Evolutionary conservation across 1,140 invertebrate genomes (phyloP).

Genomic region (Drosophila erecta): DNA sequence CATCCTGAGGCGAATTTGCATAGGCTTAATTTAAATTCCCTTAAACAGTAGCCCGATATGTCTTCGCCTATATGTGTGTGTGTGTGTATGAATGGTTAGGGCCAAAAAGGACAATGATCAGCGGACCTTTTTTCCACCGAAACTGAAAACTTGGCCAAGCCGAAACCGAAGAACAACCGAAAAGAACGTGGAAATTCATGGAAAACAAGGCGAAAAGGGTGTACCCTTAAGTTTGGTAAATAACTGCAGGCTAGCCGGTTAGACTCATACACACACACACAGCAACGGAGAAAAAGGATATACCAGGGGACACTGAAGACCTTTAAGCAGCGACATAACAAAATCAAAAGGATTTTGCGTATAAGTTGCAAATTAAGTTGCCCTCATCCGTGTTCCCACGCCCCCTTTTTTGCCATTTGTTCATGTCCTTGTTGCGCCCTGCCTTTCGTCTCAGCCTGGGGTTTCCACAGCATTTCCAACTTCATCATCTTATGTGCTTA

Average conservation of each 20-base stretch:
- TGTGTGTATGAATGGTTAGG: conserved; percentile 24
- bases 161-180: conserved; percentile 31
- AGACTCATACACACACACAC: conserved; percentile 51
- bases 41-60: conserved; percentile 66
- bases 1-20: conserved; percentile 75
- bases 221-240: conserved; percentile 71
- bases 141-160: conserved; percentile 37
- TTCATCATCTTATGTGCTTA: conserved; percentile 66
- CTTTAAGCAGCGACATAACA: conserved; percentile 65
- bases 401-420: conserved; percentile 35
- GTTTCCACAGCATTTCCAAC: conserved; percentile 27
- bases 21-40: conserved; percentile 82
- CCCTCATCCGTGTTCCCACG: conserved; percentile 24
- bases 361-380: conserved; percentile 83
- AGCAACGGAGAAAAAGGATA: conserved; percentile 19
- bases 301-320: conserved; percentile 25
- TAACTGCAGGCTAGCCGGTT: conserved; percentile 71
- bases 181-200: conserved; percentile 37
- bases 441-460: not conserved
- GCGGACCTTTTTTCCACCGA: conserved; percentile 57
- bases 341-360: conserved; percentile 81
- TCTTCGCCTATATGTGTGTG: not conserved
- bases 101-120: conserved; percentile 72
- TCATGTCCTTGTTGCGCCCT: conserved; percentile 38
- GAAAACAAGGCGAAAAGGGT: conserved; percentile 60